Evolutionary conservation across 2,113 vertebrate species (phyloP), one percentile per base, ranked within the genome.

Genomic region (Speoplatyrhinus poulsoni): DNA sequence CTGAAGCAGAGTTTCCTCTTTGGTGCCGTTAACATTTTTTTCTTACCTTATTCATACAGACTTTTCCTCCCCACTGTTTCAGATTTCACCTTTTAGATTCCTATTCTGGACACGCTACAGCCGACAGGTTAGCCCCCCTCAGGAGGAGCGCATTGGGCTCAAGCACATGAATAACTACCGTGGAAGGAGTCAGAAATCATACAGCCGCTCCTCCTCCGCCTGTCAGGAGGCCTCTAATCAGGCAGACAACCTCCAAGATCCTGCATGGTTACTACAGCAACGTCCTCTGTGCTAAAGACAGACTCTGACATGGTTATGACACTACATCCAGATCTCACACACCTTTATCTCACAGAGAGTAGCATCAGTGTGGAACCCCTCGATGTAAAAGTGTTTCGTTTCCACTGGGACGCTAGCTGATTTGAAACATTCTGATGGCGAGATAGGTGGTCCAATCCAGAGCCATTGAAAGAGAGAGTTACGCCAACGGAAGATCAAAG

Each of bases 241-340:
- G 53, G 16, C 59, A 70, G 59, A 65, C 49, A 59, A 8, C n/a
- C 48, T 76, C 53, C 62, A 19, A 26, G 26, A 77, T 74, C 64
- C 65, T 55, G 46, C 50, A 66, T 57, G 52, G 7, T 0, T 62
- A 36, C 47, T 17, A 26, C 61, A 69, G 72, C 62, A 73, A 76
- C 57, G 50, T 62, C 52, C 6, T 56, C 36, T 48, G 12, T 12
- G 12, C 60, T 62, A 69, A 81, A 69, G 49, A 68, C 62, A 72
- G 64, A 55, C 2, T 3, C 8, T 41, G 72, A 75, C 56, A 72
- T 49, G 66, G 59, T 73, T 49, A 65, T 58, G 52, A 67, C 60
- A 11, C 66, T 47, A 17, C 33, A 55, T 61, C 62, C 59, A 72
- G 26, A 26, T 26, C 26, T 26, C 26, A 26, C 26, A 26, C 26